Conservation (phyloP, 53 echinoderm and acorn worm species). For the Zoroaster sp. region DNA sequence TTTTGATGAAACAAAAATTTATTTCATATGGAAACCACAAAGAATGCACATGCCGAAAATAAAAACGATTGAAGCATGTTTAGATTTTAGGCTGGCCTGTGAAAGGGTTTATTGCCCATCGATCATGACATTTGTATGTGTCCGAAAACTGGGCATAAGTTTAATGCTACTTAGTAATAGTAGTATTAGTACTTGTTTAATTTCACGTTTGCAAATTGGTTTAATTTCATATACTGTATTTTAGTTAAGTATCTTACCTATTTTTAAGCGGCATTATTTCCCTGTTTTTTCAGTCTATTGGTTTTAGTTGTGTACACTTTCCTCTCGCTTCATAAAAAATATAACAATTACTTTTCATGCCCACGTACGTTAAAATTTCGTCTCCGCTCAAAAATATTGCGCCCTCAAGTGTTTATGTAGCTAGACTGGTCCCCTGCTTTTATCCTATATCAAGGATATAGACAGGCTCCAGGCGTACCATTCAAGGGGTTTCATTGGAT, state of each 20-base stretch:
- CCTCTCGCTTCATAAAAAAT: not conserved
- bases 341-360: not conserved
- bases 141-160: too few species aligned
- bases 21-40: too few species aligned
- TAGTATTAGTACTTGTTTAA: not conserved
- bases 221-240: not conserved
- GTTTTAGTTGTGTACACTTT: not conserved
- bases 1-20: too few species aligned
- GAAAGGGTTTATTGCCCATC: not conserved
- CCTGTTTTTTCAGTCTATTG: not conserved
- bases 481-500: too few species aligned
- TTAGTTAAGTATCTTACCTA: not conserved
- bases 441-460: too few species aligned
- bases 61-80: too few species aligned
- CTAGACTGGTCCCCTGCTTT: too few species aligned
- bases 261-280: not conserved
- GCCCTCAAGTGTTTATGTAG: not conserved
- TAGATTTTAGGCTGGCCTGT: too few species aligned
- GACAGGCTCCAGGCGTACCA: too few species aligned
- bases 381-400: not conserved
- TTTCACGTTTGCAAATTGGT: not conserved
- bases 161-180: too few species aligned
- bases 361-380: not conserved
- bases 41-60: too few species aligned
- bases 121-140: too few species aligned